Base-by-base conservation (phyloP, 2,888 invertebrate genomes). In the Apamea anceps region DNA sequence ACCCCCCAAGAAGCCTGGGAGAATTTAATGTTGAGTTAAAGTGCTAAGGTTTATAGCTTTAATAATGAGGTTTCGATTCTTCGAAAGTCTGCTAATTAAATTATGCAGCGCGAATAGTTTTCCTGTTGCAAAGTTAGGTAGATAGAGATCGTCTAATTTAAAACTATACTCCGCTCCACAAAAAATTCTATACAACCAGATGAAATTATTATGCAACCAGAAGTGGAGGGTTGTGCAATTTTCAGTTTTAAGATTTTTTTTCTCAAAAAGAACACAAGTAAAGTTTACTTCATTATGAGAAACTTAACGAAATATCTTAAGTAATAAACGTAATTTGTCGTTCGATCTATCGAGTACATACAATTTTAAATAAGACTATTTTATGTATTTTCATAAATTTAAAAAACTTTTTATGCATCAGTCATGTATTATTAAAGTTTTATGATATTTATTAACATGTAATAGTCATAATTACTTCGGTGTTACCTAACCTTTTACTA, bases 1-100 rank as follows among this genome's bases (percentile, higher is more conserved):
- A 67, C 51, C 32, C 13, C 45, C 51, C 80, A 80, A 57, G 45
- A 63, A 74, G 54, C 13, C 21, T 28, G 45, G 18, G n/a, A 80
- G n/a, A 37, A 32, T 57, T 72, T 13, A 45, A 68, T 51, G 42
- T 62, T 32, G 32, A 51, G n/a, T 12, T 54, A 2, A 54, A 32
- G 21, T 32, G 72, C 21, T 10, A n/a, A 66, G 5, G 21, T 25
- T 28, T 51, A 60, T 77, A 45, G 4, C 25, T 65, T n/a, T 7
- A 77, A 57, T n/a, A 75, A 25, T 10, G 15, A 32, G 2, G 2
- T 51, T 37, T 18, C 10, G 0, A 54, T 54, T n/a, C 6, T n/a
- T 71, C 37, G 25, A 25, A 25, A 71, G 8, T 15, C 15, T 25
- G 15, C 25, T 25, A 25, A 10, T 32, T 51, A 10, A 10, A 37